phyloP scores from a whole-genome alignment of 2,888 invertebrate species.

The Thyatira batis region DNA sequence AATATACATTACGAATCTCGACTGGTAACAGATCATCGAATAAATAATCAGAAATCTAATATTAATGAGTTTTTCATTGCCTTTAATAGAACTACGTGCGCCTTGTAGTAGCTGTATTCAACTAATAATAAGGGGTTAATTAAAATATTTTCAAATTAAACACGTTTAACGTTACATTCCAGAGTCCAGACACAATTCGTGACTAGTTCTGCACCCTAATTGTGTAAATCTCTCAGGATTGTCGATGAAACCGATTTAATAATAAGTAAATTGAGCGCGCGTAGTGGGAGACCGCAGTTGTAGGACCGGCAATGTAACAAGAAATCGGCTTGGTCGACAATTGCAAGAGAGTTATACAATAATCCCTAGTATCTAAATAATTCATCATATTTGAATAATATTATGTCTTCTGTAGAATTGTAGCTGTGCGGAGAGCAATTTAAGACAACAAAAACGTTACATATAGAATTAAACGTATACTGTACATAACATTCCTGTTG shows the following conservation, averaged over 20 bases:
- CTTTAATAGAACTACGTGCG: background rate
- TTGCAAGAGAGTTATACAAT: background rate
- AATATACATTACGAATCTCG: background rate
- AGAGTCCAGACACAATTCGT: too few relatives aligned
- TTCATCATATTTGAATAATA: background rate
- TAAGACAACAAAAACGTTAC: slow-evolving; percentile 83
- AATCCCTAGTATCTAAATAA: background rate
- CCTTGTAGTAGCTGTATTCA: too few relatives aligned
- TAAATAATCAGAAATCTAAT: background rate
- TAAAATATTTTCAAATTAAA: too few relatives aligned
- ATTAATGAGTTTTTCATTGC: background rate
- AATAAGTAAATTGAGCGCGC: too few relatives aligned
- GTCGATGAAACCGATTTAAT: background rate
- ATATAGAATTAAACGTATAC: slow-evolving; percentile 80
- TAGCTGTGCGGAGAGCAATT: slow-evolving; percentile 73
- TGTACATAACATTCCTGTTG: slow-evolving; percentile 83
- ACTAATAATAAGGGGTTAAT: background rate
- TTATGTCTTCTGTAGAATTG: slow-evolving; percentile 11
- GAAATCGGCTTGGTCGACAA: background rate
- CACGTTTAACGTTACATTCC: too few relatives aligned
- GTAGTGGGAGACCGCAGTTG: background rate
- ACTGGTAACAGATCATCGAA: background rate
- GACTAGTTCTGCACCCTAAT: too few relatives aligned
- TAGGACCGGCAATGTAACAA: background rate
- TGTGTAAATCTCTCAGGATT: too few relatives aligned